Percentiles rank a stretch among this genome's conserved stretches.
Conservation (phyloP, 1,140 invertebrate genomes). For the Leucophenga varia region DNA sequence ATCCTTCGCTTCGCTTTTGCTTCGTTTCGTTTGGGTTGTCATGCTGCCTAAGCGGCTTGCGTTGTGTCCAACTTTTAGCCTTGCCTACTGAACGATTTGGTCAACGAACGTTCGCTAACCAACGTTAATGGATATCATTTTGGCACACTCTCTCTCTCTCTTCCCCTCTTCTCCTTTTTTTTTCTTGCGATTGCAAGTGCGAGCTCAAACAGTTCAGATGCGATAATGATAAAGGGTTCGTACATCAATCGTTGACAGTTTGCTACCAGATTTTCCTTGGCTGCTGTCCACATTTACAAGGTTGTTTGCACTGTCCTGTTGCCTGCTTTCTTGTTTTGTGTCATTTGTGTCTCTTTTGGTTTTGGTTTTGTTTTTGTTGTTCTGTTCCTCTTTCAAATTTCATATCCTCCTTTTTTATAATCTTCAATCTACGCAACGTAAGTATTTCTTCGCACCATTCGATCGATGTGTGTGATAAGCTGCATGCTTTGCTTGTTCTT, state of each 20-base stretch:
- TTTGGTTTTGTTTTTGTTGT: neutral
- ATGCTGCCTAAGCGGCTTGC: conserved; percentile 42
- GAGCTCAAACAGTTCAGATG: conserved; percentile 33
- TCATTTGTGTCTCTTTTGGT: conserved; percentile 2
- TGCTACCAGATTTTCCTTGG: conserved; percentile 48
- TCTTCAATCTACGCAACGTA: conserved; percentile 24
- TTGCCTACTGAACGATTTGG: too few relatives aligned
- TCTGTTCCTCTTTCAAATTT: too few relatives aligned
- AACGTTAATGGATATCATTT: too few relatives aligned
- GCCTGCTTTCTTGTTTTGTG: neutral
- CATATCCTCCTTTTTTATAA: conserved; percentile 9
- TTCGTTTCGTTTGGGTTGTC: too few relatives aligned
- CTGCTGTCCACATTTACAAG: conserved; percentile 23
- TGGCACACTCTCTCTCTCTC: too few relatives aligned
- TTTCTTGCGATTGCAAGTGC: conserved; percentile 5
- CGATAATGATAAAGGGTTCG: conserved; percentile 55
- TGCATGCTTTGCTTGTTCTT: conserved; percentile 38
- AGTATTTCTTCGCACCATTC: conserved; percentile 45
- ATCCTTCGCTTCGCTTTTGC: too few relatives aligned
- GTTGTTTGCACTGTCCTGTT: conserved; percentile 3
- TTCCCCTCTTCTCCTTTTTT: too few relatives aligned
- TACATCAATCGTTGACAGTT: conserved; percentile 56
- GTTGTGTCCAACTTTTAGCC: too few relatives aligned
- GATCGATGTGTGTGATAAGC: conserved; percentile 47
- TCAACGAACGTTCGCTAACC: too few relatives aligned